These are phyloP conservation scores for Himantopus leucocephalus DNA, from an alignment of 2,113 vertebrate genomes.

Conservation along the genomic window DNA sequence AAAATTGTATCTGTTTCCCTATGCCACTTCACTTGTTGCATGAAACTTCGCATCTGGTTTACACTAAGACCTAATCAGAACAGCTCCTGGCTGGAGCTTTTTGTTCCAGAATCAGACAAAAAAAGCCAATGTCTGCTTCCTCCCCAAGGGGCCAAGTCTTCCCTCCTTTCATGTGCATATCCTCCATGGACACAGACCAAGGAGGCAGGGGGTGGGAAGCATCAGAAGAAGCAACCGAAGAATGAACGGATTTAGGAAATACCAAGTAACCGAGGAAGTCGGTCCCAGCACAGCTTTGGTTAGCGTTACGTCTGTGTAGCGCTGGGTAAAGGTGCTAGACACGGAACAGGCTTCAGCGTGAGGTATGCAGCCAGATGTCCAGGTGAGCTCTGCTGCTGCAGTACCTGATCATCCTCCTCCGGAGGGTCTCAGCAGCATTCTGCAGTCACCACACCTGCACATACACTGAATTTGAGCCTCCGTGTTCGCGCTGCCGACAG, in stretches of 20 bases:
- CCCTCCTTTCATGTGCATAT: background rate
- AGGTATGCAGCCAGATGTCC: background rate
- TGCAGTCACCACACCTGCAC: background rate
- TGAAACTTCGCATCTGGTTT: constrained; percentile 6
- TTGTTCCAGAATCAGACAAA: background rate
- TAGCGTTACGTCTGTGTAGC: rapidly evolving
- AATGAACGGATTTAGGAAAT: background rate
- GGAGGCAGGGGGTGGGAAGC: background rate
- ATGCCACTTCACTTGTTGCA: background rate
- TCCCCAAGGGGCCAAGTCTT: background rate
- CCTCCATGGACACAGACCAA: background rate
- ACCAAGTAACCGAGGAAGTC: rapidly evolving
- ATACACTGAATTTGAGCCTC: rapidly evolving
- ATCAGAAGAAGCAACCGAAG: background rate
- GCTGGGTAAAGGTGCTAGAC: background rate
- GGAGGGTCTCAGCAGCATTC: rapidly evolving
- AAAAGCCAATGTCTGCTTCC: background rate
- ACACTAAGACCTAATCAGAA: background rate
- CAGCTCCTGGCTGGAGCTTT: background rate
- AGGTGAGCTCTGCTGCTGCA: background rate
- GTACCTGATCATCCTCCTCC: rapidly evolving
- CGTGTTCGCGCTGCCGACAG: rapidly evolving
- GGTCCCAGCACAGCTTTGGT: background rate
- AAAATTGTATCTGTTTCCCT: background rate
- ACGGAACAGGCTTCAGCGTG: rapidly evolving